Conservation (phyloP, 1,140 invertebrate genomes). For the Holcopasites calliopsidis region DNA sequence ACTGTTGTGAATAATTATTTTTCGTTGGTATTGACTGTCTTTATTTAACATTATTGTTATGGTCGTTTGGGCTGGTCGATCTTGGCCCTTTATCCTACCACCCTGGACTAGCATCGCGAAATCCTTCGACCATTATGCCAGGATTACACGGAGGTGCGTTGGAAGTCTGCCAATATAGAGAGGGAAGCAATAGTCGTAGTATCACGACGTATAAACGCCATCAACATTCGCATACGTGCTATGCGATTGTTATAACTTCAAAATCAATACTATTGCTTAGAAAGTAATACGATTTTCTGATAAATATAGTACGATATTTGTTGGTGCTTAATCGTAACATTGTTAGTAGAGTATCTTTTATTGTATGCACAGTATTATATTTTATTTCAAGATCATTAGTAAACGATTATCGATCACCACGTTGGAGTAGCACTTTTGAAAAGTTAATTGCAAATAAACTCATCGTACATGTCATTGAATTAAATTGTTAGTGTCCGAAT, state of each 20-base stretch:
- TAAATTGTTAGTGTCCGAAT: too few relatives aligned
- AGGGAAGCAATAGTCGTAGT: neutral
- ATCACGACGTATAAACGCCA: neutral
- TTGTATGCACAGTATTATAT: too few relatives aligned
- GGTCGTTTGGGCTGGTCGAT: neutral
- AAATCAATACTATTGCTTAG: neutral
- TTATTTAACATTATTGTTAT: conserved; percentile 24
- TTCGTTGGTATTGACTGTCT: neutral
- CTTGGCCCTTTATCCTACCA: neutral
- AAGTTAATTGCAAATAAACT: too few relatives aligned
- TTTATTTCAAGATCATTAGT: too few relatives aligned
- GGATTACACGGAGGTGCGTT: conserved; percentile 26
- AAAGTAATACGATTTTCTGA: neutral
- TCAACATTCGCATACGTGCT: neutral
- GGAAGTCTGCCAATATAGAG: conserved; percentile 30
- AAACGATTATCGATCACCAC: too few relatives aligned
- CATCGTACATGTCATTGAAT: too few relatives aligned
- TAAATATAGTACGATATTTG: neutral
- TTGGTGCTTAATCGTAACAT: too few relatives aligned
- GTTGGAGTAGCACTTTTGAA: too few relatives aligned
- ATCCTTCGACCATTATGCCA: conserved; percentile 17
- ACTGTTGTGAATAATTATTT: neutral
- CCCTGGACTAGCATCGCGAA: neutral
- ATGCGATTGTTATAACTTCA: neutral
- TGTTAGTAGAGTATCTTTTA: too few relatives aligned